Conservation (phyloP, 1,140 invertebrate species). For the Macrocentrus cingulum region DNA sequence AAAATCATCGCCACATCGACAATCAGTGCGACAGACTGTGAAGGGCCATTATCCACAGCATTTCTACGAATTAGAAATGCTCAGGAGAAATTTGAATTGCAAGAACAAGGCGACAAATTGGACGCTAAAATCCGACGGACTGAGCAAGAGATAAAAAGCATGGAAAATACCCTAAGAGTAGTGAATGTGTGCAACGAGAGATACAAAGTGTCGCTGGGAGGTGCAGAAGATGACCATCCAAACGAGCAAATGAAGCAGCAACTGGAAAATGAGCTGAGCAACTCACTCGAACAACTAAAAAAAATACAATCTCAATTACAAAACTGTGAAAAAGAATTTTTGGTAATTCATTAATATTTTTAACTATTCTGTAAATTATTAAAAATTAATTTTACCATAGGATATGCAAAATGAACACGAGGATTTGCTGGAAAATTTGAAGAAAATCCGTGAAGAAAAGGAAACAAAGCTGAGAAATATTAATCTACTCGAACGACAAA, state of each 20-base stretch:
- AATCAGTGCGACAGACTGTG: conserved; percentile 62
- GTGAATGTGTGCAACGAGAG: conserved; percentile 68
- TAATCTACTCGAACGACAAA: conserved; percentile 41
- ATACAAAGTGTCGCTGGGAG: conserved; percentile 61
- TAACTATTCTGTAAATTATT: conserved; percentile 7
- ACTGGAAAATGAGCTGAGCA: conserved; percentile 58
- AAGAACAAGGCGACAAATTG: conserved; percentile 70
- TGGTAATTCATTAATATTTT: conserved; percentile 31
- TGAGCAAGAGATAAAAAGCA: conserved; percentile 71
- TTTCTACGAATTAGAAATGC: conserved; percentile 71
- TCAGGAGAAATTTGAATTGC: conserved; percentile 68
- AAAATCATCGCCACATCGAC: conserved; percentile 38
- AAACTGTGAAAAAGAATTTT: conserved; percentile 30
- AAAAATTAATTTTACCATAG: conserved; percentile 19
- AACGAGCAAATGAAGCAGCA: conserved; percentile 57
- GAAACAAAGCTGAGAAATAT: conserved; percentile 39
- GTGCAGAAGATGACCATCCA: conserved; percentile 56
- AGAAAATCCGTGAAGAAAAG: conserved; percentile 41
- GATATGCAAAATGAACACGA: conserved; percentile 24
- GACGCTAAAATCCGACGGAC: conserved; percentile 68
- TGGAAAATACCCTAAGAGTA: conserved; percentile 73
- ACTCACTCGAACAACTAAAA: conserved; percentile 52
- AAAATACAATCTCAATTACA: conserved; percentile 51
- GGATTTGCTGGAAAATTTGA: conserved; percentile 38
- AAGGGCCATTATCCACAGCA: conserved; percentile 61